Percentiles rank a stretch among this genome's conserved stretches.
Evolutionary conservation across 1,140 invertebrate species (phyloP).

Genomic region (Cheumatopsyche charites): DNA sequence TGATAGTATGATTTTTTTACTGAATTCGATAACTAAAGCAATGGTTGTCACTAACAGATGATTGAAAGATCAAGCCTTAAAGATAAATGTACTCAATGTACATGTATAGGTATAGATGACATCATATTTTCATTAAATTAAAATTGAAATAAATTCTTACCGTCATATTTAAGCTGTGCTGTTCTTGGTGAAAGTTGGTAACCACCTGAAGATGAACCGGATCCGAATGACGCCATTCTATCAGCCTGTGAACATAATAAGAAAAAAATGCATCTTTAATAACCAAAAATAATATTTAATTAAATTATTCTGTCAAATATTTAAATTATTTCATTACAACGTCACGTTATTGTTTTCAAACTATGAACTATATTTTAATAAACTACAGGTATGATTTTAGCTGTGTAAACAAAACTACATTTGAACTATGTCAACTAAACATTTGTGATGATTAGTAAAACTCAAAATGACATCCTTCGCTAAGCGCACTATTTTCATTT

Average conservation of each 20-base stretch:
- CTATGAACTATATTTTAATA: not conserved
- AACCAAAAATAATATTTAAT: constrained; percentile 16
- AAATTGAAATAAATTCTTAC: too few species aligned
- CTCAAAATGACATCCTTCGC: constrained; percentile 1
- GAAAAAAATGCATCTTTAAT: too few species aligned
- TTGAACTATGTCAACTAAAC: not conserved
- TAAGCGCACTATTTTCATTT: not conserved
- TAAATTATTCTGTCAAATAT: not conserved
- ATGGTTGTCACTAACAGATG: too few species aligned
- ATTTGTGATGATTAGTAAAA: not conserved
- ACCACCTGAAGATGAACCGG: constrained; percentile 34
- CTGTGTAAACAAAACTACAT: not conserved
- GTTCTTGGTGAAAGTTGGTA: constrained; percentile 44
- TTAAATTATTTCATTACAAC: not conserved
- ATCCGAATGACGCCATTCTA: constrained; percentile 47
- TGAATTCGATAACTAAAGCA: too few species aligned
- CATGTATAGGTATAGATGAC: too few species aligned
- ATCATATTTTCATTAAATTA: too few species aligned
- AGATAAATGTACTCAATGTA: too few species aligned
- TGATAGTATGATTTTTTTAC: too few species aligned
- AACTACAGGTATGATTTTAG: too few species aligned
- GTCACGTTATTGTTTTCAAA: not conserved
- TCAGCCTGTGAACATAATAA: constrained; percentile 41
- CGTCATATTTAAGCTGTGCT: constrained; percentile 46
- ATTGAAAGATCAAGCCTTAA: too few species aligned